Evolutionary conservation across 1,140 invertebrate genomes (phyloP).

Genomic region (Leptinotarsa defecta): DNA sequence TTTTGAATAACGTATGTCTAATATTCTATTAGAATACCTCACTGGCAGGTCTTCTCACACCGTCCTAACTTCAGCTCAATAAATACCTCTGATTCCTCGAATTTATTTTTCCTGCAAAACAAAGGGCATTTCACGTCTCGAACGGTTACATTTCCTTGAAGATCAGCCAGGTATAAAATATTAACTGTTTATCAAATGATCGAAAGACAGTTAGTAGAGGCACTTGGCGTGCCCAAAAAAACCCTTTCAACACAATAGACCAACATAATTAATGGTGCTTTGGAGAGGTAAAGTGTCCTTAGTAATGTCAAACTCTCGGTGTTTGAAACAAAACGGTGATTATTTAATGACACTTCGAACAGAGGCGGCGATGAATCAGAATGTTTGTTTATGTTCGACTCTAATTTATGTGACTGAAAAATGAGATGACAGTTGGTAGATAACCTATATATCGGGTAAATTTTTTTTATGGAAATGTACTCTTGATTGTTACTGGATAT

Average conservation of each 20-base stretch:
- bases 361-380: not conserved
- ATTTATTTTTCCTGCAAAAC: not conserved
- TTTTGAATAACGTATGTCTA: not conserved
- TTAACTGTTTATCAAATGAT: constrained; percentile 31
- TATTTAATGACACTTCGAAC: constrained; percentile 4
- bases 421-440: no score
- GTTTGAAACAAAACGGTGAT: constrained; percentile 31
- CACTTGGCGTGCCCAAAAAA: constrained; percentile 14
- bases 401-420: no score
- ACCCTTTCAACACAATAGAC: constrained; percentile 39
- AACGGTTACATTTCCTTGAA: not conserved
- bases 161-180: constrained; percentile 29
- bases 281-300: constrained; percentile 36
- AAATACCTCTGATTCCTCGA: not conserved
- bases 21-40: not conserved
- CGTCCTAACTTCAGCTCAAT: not conserved
- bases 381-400: not conserved
- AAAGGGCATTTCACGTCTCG: not conserved
- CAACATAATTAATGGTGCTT: constrained; percentile 40
- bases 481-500: no score
- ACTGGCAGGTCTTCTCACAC: not conserved
- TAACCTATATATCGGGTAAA: no score
- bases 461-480: no score
- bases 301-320: constrained; percentile 33
- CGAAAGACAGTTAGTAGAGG: constrained; percentile 25